Conservation (phyloP, 2,888 invertebrate species). For the Tethea ocularis region DNA sequence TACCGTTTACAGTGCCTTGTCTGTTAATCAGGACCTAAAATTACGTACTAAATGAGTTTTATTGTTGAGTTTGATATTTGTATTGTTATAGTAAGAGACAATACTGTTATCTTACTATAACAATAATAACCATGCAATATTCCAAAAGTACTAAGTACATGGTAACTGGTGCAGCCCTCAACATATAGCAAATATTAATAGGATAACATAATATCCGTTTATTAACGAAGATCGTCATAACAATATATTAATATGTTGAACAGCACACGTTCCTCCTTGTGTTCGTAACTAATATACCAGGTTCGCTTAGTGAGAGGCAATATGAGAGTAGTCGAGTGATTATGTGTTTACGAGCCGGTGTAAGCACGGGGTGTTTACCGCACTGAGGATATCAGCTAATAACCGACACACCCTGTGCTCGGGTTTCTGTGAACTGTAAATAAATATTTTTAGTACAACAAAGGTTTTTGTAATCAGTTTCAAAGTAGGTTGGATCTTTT, state of each 20-base stretch:
- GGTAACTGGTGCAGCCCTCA: neutral
- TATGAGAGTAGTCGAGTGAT: slow-evolving; percentile 17
- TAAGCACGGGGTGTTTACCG: slow-evolving; percentile 16
- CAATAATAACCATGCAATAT: neutral
- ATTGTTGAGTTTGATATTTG: too few relatives aligned
- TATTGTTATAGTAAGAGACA: neutral
- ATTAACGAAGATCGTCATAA: neutral
- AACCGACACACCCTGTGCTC: slow-evolving; percentile 18
- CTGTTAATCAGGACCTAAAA: too few relatives aligned
- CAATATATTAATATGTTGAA: neutral
- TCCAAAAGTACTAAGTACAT: neutral
- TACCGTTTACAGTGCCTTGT: too few relatives aligned
- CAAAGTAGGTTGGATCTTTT: too few relatives aligned
- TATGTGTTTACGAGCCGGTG: slow-evolving; percentile 23
- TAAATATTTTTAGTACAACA: neutral
- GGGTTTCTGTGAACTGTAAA: slow-evolving; percentile 3
- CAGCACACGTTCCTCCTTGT: neutral
- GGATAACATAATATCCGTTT: slow-evolving; percentile 1
- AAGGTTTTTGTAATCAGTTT: neutral
- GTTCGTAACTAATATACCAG: slow-evolving; percentile 2
- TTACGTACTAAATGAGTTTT: too few relatives aligned
- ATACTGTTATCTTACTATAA: neutral
- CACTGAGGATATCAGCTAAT: slow-evolving; percentile 18
- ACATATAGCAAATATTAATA: neutral
- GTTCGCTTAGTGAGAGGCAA: neutral